phyloP scores from a whole-genome alignment of 2,797 vertebrate genomes.

The Myotis vivesi region DNA sequence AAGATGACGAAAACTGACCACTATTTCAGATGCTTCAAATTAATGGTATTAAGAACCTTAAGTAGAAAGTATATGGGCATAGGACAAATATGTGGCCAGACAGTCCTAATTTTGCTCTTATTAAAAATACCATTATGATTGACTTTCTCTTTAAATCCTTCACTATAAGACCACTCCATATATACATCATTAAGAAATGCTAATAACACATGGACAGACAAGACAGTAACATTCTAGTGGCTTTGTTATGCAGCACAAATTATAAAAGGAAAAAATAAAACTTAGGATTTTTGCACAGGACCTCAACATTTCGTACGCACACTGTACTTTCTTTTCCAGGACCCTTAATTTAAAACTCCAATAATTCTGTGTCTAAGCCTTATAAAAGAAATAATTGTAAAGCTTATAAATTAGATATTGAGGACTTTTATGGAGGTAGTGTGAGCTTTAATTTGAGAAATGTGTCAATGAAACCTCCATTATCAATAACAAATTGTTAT shows the following conservation, averaged over 20 bases:
- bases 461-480: slow-evolving; percentile 79
- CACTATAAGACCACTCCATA: slow-evolving; percentile 81
- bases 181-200: slow-evolving; percentile 84
- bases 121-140: slow-evolving; percentile 68
- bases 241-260: slow-evolving; percentile 84
- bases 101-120: slow-evolving; percentile 9
- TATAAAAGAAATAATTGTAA: slow-evolving; percentile 83
- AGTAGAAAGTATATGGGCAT: slow-evolving; percentile 26
- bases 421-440: slow-evolving; percentile 79
- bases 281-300: slow-evolving; percentile 81
- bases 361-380: slow-evolving; percentile 84
- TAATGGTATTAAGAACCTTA: neutral
- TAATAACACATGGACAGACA: slow-evolving; percentile 85
- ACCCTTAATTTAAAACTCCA: slow-evolving; percentile 80
- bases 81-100: neutral
- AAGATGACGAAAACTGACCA: neutral
- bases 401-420: slow-evolving; percentile 81
- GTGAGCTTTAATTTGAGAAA: slow-evolving; percentile 74
- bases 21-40: neutral
- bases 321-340: slow-evolving; percentile 72
- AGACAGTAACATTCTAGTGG: slow-evolving; percentile 86
- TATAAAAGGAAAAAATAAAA: slow-evolving; percentile 75
- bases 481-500: slow-evolving; percentile 81
- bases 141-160: slow-evolving; percentile 85
- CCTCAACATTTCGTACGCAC: slow-evolving; percentile 81